Evolutionary conservation across 2,797 vertebrate genomes (phyloP).

Genomic region (Remorina albescens): DNA sequence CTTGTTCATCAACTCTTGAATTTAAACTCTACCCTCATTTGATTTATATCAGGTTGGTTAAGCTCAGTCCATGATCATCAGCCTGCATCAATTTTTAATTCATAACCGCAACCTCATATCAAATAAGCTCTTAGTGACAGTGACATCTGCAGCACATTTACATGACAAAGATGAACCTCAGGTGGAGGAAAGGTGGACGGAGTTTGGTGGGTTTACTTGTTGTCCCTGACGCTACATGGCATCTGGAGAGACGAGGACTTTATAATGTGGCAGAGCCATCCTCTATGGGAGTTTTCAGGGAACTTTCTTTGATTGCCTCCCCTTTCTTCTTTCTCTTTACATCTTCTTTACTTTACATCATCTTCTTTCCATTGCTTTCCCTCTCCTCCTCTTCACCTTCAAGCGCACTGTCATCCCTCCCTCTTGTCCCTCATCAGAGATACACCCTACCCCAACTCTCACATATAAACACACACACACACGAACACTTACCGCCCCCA

Average conservation of each 20-base stretch:
- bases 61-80: not conserved
- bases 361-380: slow-evolving; percentile 52
- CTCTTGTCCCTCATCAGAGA: slow-evolving; percentile 65
- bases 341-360: slow-evolving; percentile 35
- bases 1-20: not conserved
- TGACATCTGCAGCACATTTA: not conserved
- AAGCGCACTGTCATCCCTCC: slow-evolving; percentile 56
- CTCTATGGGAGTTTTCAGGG: slow-evolving; percentile 91
- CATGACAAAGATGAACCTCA: slow-evolving; percentile 21
- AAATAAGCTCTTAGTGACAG: not conserved
- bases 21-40: not conserved
- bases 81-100: not conserved
- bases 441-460: slow-evolving; percentile 34
- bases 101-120: not conserved
- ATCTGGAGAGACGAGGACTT: slow-evolving; percentile 29
- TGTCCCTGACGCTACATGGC: slow-evolving; percentile 10
- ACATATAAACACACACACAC: too few relatives aligned
- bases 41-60: not conserved
- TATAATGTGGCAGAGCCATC: slow-evolving; percentile 58
- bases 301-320: slow-evolving; percentile 92
- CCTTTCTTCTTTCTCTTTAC: slow-evolving; percentile 64
- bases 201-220: slow-evolving; percentile 30
- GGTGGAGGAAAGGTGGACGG: slow-evolving; percentile 34
- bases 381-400: slow-evolving; percentile 68
- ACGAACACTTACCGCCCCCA: too few relatives aligned